Conservation (phyloP, 2,797 vertebrate species). For the Apogon hyalosoma region DNA sequence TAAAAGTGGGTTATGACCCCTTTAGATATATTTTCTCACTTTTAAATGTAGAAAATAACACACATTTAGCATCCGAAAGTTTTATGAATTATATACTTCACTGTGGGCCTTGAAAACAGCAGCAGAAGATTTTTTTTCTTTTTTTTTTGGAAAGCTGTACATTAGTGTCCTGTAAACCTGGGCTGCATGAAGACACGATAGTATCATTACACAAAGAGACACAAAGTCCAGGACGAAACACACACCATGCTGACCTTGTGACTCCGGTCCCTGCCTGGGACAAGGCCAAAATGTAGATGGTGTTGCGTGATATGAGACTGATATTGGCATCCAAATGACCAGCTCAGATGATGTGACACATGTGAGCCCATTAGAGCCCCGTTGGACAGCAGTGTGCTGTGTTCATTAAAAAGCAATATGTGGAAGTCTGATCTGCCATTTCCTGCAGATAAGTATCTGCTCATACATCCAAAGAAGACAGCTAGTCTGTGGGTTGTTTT, state of each 20-base stretch:
- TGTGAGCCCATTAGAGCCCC: conserved; percentile 60
- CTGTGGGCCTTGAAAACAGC: too few relatives aligned
- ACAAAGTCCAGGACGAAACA: conserved; percentile 47
- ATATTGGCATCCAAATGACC: conserved; percentile 54
- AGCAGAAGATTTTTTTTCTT: not conserved
- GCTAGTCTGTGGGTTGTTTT: conserved; percentile 50
- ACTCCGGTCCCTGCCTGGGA: conserved; percentile 33
- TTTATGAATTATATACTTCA: too few relatives aligned
- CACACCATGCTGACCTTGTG: conserved; percentile 38
- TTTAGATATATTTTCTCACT: too few relatives aligned
- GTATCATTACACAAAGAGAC: conserved; percentile 51
- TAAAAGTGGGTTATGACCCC: too few relatives aligned
- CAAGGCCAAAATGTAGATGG: conserved; percentile 33
- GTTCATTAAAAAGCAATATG: conserved; percentile 82
- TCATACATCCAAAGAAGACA: conserved; percentile 59
- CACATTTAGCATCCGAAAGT: too few relatives aligned
- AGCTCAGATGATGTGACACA: conserved; percentile 56
- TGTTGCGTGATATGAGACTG: conserved; percentile 38
- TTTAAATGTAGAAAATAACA: too few relatives aligned
- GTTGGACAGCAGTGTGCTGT: conserved; percentile 39
- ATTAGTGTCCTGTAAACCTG: conserved; percentile 9
- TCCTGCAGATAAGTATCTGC: conserved; percentile 76
- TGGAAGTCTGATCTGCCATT: conserved; percentile 68
- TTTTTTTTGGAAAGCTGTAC: not conserved
- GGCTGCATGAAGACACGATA: conserved; percentile 38